Percentiles rank a stretch among this genome's conserved stretches.
These are phyloP conservation scores for Cryptocephalus moraei DNA, from an alignment of 2,888 invertebrate genomes.

Conservation along the genomic window DNA sequence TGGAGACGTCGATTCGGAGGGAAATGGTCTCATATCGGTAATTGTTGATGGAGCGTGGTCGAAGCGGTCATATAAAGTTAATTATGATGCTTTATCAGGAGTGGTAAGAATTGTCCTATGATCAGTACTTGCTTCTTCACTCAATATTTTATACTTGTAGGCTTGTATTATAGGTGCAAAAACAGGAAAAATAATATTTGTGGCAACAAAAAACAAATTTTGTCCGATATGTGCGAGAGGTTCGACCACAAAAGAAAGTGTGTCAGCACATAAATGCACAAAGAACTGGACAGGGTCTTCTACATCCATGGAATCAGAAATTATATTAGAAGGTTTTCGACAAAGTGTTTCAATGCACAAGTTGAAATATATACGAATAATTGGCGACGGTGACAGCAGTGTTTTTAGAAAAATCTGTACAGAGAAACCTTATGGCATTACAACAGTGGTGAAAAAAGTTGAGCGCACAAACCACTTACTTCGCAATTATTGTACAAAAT, in stretches of 20 bases:
- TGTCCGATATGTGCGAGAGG: neutral
- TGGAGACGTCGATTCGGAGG: too few relatives aligned
- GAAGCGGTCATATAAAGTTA: too few relatives aligned
- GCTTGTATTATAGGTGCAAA: neutral
- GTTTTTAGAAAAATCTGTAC: neutral
- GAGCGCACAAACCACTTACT: neutral
- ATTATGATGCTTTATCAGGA: too few relatives aligned
- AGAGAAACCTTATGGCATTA: neutral
- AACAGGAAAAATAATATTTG: neutral
- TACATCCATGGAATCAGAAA: slow-evolving; percentile 25
- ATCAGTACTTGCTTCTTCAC: too few relatives aligned
- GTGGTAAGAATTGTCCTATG: too few relatives aligned
- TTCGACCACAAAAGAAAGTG: neutral
- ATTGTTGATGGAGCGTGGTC: too few relatives aligned
- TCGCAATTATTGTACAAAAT: too few relatives aligned
- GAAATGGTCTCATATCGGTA: too few relatives aligned
- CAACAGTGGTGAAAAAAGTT: neutral
- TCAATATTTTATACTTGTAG: too few relatives aligned
- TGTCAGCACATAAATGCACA: slow-evolving; percentile 19
- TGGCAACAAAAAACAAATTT: neutral
- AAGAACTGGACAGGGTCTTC: slow-evolving; percentile 25
- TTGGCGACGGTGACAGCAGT: neutral
- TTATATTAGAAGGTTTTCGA: slow-evolving; percentile 16
- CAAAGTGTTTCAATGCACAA: neutral
- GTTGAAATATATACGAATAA: neutral